Conservation (phyloP, 2,797 vertebrate species). For the Periparus ater region DNA sequence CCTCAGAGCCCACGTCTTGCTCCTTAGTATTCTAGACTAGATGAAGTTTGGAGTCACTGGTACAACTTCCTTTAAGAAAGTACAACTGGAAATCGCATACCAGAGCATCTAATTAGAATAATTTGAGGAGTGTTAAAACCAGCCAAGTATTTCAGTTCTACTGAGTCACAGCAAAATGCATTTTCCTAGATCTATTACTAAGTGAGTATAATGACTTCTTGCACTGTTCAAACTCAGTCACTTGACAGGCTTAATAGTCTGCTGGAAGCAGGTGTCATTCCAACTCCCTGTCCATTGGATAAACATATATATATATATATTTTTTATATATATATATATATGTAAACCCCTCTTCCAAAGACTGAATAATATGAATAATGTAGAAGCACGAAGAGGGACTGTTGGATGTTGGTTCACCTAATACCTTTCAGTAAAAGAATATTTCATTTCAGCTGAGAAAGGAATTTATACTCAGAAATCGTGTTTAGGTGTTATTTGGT, state of each 20-base stretch:
- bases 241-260: neutral
- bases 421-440: neutral
- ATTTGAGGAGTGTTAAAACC: neutral
- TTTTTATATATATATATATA: neutral
- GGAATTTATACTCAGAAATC: constrained; percentile 6
- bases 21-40: neutral
- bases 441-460: constrained; percentile 1
- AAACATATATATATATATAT: neutral
- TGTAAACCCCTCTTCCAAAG: neutral
- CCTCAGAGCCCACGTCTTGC: neutral
- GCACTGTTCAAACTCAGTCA: neutral
- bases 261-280: neutral
- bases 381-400: neutral
- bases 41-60: neutral
- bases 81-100: neutral
- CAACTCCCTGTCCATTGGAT: neutral
- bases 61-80: neutral
- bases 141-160: neutral
- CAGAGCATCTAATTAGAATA: neutral
- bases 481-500: neutral
- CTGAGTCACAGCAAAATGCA: neutral
- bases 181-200: neutral
- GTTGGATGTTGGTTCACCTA: neutral
- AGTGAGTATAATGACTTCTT: neutral
- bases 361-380: neutral